Conservation (phyloP, 2,888 invertebrate genomes). For the Lamproptera curius region DNA sequence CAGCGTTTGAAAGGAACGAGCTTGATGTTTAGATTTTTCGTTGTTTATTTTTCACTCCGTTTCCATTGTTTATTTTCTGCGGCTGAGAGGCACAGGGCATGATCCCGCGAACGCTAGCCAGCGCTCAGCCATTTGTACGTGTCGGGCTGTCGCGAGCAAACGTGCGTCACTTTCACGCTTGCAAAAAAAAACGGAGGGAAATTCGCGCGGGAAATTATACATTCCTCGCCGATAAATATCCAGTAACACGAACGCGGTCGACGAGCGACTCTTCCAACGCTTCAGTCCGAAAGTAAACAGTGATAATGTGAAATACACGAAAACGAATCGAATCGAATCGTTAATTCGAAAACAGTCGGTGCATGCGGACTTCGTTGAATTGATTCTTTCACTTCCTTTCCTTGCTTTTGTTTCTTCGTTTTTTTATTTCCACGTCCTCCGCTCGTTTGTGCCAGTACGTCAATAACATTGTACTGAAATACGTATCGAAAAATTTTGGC, state of each 20-base stretch:
- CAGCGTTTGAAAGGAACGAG: slow-evolving; percentile 3
- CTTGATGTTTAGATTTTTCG: slow-evolving; percentile 8
- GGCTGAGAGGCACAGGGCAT: slow-evolving; percentile 12
- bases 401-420: slow-evolving; percentile 39
- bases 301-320: slow-evolving; percentile 49
- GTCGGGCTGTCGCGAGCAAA: slow-evolving; percentile 50
- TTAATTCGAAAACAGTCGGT: slow-evolving; percentile 26
- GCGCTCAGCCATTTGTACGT: slow-evolving; percentile 46
- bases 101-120: slow-evolving; percentile 3
- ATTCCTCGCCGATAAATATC: slow-evolving; percentile 40
- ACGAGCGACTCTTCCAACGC: slow-evolving; percentile 34
- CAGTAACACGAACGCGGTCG: slow-evolving; percentile 38
- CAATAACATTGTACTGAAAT: slow-evolving; percentile 6
- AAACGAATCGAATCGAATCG: slow-evolving; percentile 28
- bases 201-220: slow-evolving; percentile 42
- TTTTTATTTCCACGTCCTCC: slow-evolving; percentile 35
- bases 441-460: slow-evolving; percentile 22
- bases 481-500: neutral
- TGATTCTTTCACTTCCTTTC: slow-evolving; percentile 36
- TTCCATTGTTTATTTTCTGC: slow-evolving; percentile 17
- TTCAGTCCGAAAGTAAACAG: slow-evolving; percentile 46
- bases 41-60: neutral
- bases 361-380: slow-evolving; percentile 25
- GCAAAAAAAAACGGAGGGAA: slow-evolving; percentile 52
- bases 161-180: slow-evolving; percentile 67